Percentiles rank a stretch among this genome's conserved stretches.
phyloP scores from a whole-genome alignment of 1,140 invertebrate genomes.

The Cydia fagiglandana region DNA sequence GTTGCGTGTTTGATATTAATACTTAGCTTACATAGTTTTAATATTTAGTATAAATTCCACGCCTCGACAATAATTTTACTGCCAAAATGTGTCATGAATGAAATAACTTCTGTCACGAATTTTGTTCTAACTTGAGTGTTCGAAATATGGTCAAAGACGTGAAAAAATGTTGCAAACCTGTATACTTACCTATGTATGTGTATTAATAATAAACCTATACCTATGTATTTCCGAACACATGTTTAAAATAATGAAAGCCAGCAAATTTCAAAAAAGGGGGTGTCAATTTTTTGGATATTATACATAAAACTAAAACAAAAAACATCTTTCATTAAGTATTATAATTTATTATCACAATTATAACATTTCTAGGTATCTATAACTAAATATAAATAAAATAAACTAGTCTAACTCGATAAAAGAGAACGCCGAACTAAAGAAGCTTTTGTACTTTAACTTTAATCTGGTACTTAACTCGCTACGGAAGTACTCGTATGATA shows the following conservation, averaged over 20 bases:
- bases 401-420: constrained; percentile 2
- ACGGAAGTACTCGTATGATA: neutral
- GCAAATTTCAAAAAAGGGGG: no score
- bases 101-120: neutral
- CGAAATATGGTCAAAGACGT: no score
- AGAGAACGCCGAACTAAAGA: neutral
- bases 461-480: constrained; percentile 26
- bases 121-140: neutral
- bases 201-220: no score
- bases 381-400: constrained; percentile 66
- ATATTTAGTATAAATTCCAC: neutral
- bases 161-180: no score
- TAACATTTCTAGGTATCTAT: constrained; percentile 60
- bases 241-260: no score
- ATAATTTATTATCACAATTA: constrained; percentile 78
- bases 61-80: no score
- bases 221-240: no score
- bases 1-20: no score
- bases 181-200: no score
- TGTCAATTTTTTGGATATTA: no score
- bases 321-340: constrained; percentile 52
- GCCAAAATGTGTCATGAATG: neutral
- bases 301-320: neutral
- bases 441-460: constrained; percentile 25
- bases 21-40: no score